Conservation (phyloP, 2,113 vertebrate species). For the Myxocyprinus asiaticus region DNA sequence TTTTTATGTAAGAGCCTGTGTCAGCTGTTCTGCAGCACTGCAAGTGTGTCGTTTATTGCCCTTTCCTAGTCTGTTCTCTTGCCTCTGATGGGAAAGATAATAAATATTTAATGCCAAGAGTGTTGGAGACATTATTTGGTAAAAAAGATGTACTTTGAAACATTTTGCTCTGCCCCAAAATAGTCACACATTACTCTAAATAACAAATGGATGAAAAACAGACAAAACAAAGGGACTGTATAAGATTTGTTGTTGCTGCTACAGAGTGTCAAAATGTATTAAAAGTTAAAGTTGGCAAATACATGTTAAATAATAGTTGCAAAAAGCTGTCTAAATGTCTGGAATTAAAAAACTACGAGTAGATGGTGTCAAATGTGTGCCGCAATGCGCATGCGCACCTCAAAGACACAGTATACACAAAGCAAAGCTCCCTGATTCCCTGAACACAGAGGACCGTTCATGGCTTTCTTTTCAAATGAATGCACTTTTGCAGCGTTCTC, state of each 20-base stretch:
- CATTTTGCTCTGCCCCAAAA: background rate
- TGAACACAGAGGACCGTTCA: too few species aligned
- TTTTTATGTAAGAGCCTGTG: constrained; percentile 39
- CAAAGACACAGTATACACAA: background rate
- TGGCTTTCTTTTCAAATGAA: too few species aligned
- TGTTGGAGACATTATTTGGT: constrained; percentile 9
- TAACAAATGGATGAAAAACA: background rate
- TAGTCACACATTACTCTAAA: background rate
- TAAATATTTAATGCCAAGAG: constrained; percentile 53
- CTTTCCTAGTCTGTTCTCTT: background rate
- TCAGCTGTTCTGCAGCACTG: constrained; percentile 47
- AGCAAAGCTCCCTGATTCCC: background rate
- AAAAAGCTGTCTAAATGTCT: background rate
- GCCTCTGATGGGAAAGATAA: constrained; percentile 23
- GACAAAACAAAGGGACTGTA: background rate
- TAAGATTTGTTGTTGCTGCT: background rate
- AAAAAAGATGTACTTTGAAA: background rate
- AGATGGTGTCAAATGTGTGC: background rate
- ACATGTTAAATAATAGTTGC: background rate
- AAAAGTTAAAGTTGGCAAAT: background rate
- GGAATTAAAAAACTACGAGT: background rate
- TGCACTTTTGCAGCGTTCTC: background rate
- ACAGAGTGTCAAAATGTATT: background rate
- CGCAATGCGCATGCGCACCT: constrained; percentile 8
- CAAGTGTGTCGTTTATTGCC: constrained; percentile 38